phyloP scores from a whole-genome alignment of 2,113 vertebrate genomes.

The Delphinapterus leucas region DNA sequence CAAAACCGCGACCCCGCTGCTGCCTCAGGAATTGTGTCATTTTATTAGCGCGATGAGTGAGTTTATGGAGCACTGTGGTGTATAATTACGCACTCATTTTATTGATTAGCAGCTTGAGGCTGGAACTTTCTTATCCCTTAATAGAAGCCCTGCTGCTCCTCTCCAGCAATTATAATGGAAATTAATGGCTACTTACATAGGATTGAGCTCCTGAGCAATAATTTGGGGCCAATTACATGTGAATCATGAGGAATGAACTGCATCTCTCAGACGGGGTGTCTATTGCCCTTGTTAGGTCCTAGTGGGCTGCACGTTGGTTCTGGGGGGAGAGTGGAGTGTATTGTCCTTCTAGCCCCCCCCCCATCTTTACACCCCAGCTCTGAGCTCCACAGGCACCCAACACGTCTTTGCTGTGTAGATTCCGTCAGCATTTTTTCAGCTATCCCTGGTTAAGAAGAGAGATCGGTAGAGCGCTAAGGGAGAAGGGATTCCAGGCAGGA shows the following conservation, averaged over 20 bases:
- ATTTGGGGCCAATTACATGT: not conserved
- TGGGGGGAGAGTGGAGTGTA: too few relatives aligned
- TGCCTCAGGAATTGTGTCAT: not conserved
- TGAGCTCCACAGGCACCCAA: accelerated
- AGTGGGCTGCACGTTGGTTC: not conserved
- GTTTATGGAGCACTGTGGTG: not conserved
- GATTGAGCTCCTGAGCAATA: not conserved
- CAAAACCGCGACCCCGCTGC: not conserved
- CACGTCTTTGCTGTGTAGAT: not conserved
- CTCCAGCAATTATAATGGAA: not conserved
- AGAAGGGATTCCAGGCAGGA: not conserved
- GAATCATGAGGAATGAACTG: not conserved
- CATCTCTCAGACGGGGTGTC: not conserved
- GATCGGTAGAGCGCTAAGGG: not conserved
- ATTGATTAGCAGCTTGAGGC: not conserved
- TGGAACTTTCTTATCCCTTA: not conserved
- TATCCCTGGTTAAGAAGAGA: not conserved
- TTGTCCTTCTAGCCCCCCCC: not conserved
- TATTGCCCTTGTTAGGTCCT: not conserved
- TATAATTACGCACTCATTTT: not conserved
- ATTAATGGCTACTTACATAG: not conserved
- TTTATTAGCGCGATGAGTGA: not conserved
- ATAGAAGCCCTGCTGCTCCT: not conserved
- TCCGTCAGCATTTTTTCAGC: accelerated
- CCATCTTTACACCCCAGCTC: not conserved